Conservation (phyloP, 1,140 invertebrate genomes). For the Caenorhabditis inopinata region DNA sequence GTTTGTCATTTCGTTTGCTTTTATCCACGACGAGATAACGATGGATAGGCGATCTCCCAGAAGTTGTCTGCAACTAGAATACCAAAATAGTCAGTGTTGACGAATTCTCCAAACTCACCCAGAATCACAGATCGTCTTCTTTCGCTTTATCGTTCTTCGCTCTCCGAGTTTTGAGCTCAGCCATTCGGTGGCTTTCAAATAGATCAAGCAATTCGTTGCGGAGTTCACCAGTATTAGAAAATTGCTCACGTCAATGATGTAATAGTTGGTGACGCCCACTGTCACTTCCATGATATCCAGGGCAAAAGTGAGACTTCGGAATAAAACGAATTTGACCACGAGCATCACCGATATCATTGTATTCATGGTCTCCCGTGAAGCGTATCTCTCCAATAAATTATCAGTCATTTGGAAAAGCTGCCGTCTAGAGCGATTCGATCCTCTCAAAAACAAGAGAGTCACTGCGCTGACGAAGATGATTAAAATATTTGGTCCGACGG, state of each 20-base stretch:
- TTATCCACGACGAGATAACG: constrained; percentile 31
- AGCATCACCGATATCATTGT: constrained; percentile 58
- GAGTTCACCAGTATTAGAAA: constrained; percentile 56
- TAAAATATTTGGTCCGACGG: constrained; percentile 57
- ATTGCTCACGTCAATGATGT: constrained; percentile 53
- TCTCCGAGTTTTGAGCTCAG: constrained; percentile 20
- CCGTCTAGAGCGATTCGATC: constrained; percentile 51
- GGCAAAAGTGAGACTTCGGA: constrained; percentile 54
- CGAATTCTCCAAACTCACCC: not conserved
- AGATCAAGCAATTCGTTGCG: constrained; percentile 61
- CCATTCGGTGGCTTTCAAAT: constrained; percentile 50
- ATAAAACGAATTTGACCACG: constrained; percentile 55
- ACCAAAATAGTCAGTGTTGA: no score
- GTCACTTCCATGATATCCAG: constrained; percentile 58
- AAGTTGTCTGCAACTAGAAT: constrained; percentile 27
- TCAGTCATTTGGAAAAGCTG: constrained; percentile 60
- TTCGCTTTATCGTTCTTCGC: constrained; percentile 43
- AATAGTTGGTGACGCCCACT: constrained; percentile 44
- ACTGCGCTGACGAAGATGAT: constrained; percentile 51
- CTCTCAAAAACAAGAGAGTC: constrained; percentile 53
- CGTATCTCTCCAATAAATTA: constrained; percentile 54
- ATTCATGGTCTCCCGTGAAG: constrained; percentile 57
- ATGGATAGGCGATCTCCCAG: constrained; percentile 24
- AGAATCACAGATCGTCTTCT: constrained; percentile 45
- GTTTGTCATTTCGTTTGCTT: constrained; percentile 40